These are phyloP conservation scores for Linepithema humile DNA, from an alignment of 1,140 invertebrate genomes.

Conservation along the genomic window DNA sequence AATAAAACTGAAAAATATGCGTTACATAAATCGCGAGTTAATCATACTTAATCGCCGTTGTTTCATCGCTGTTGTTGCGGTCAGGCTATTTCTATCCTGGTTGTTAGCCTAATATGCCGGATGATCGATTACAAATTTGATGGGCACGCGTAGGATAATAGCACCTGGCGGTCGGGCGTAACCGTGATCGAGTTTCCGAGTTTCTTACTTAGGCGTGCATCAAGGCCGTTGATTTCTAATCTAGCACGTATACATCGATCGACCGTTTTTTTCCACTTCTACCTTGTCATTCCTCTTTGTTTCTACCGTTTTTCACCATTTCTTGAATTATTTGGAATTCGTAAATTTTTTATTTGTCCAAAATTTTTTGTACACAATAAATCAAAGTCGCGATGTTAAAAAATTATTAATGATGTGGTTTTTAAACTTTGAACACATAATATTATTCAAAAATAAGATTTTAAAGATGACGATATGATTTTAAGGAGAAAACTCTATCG, in stretches of 20 bases:
- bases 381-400: neutral
- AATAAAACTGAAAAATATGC: neutral
- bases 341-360: neutral
- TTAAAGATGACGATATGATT: too few species aligned
- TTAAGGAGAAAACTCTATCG: too few species aligned
- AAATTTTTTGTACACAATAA: neutral
- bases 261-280: slow-evolving; percentile 19
- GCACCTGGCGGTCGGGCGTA: slow-evolving; percentile 7
- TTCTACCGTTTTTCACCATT: neutral
- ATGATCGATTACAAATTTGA: slow-evolving; percentile 48
- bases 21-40: neutral
- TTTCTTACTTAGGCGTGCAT: slow-evolving; percentile 38
- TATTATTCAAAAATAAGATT: neutral
- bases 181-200: slow-evolving; percentile 26
- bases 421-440: neutral
- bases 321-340: neutral
- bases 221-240: slow-evolving; percentile 53
- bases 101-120: slow-evolving; percentile 27
- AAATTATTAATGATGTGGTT: neutral
- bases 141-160: slow-evolving; percentile 28
- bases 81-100: neutral
- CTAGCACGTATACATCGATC: slow-evolving; percentile 38
- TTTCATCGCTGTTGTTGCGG: neutral
- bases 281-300: neutral
- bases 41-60: neutral